Evolutionary conservation across 2,113 vertebrate genomes (phyloP).

Genomic region (Pycnonotus jocosus): DNA sequence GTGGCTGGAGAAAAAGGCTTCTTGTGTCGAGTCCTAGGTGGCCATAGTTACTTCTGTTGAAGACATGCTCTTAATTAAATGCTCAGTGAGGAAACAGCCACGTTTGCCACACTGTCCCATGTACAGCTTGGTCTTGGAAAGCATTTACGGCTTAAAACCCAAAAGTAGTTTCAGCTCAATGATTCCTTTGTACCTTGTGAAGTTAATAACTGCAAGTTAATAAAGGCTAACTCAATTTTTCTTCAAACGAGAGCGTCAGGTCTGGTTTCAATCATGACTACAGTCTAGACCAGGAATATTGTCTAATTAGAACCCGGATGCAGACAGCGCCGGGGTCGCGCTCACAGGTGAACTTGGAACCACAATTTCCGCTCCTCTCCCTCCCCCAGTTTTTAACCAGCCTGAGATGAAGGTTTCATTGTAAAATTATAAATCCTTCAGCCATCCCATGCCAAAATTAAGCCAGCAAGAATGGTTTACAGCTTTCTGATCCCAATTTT

Average conservation of each 20-base stretch:
- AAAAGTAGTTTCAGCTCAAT: neutral
- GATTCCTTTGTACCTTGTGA: neutral
- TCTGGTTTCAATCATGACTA: conserved; percentile 7
- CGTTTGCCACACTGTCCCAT: accelerated
- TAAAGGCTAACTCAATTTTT: neutral
- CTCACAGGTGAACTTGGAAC: neutral
- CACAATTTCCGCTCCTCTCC: neutral
- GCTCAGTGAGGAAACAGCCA: neutral
- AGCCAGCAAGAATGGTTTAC: neutral
- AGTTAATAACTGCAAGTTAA: neutral
- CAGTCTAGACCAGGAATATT: neutral
- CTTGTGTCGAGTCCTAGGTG: neutral
- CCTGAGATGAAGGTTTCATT: neutral
- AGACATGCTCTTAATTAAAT: neutral
- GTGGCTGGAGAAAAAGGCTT: neutral
- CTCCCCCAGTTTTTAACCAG: neutral
- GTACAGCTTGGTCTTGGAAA: neutral
- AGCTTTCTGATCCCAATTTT: neutral
- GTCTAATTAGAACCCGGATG: neutral
- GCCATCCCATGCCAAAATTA: neutral
- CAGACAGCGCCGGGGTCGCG: neutral
- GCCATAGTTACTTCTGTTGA: neutral
- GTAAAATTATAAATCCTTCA: neutral
- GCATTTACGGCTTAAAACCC: neutral
- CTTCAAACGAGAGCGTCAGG: neutral